Evolutionary conservation across 2,888 invertebrate species (phyloP), one percentile per base, ranked within the genome.

Genomic region (Torymus texanus): DNA sequence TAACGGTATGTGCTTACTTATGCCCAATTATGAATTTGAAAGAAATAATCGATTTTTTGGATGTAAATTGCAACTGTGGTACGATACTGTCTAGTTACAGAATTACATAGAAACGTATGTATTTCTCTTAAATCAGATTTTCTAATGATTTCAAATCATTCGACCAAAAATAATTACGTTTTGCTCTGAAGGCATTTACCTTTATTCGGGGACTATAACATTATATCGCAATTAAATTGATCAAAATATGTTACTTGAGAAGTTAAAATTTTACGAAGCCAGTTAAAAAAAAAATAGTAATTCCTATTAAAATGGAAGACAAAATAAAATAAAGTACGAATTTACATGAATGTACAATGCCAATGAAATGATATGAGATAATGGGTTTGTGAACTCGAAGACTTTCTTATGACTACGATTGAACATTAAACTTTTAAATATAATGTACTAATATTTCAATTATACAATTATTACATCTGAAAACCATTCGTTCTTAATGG

Each of bases 401-500:
- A 41, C 0, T 41, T 41, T 41, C 8, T 8, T 41, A 29, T 29
- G 29, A 29, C 29, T 29, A 29, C 29, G 4, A 29, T 29, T 41
- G 8, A 41, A 41, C 41, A 8, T 41, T 41, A 8, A 41, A 41
- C 5, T 41, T 41, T 41, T 41, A 41, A 41, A 41, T 41, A 41
- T 41, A 41, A 41, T 41, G 41, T 8, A 41, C 41, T 41, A 41
- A 41, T 41, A 41, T 41, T 41, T 74, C 59, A 21, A 53, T 63
- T 66, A 18, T 11, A 41, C 41, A 16, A 74, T 16, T 51, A 61
- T 66, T 62, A 50, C 56, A 21, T 63, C 16, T 21, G 62, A 24
- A 66, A 59, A 51, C 18, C 14, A 29, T 71, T 21, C 11, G 58
- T 70, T 59, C 65, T 63, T 53, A 53, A 76, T 5, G 24, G 21